Evolutionary conservation across 2,888 invertebrate species (phyloP), one percentile per base, ranked within the genome.

Genomic region (Lapara coniferarum): DNA sequence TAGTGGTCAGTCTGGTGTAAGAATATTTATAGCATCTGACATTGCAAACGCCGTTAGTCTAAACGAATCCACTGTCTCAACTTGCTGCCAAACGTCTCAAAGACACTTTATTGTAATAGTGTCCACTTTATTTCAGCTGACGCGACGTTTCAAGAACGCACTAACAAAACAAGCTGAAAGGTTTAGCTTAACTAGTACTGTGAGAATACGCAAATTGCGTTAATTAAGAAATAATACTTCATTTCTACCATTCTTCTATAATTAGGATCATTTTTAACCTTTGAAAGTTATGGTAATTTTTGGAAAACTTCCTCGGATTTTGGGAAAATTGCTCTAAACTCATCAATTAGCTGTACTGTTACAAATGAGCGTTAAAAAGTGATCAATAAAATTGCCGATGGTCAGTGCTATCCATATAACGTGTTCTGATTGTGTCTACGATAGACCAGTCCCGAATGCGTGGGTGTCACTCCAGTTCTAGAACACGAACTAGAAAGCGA

Each of bases 391-490:
- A 79, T 78, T 85, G 83, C 78, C 81, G 77, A 80, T 83, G 87
- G 88, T 89, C 85, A 87, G 85, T 85, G 76, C 77, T 75, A 72
- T 78, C 73, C 78, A 77, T 72, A 75, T 84, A 80, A 86, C 84
- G 75, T 76, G 77, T 82, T 82, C 75, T 78, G 80, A 82, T 80
- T 73, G 80, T 75, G 78, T 77, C 76, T 75, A 73, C 71, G 77
- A 76, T 73, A 73, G 70, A 70, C 75, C 66, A 74, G 66, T 71
- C 66, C 69, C 70, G 68, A 46, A 57, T 52, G 81, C 80, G 88
- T 85, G 80, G 86, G 87, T 79, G 84, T 78, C 78, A 75, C 74
- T 70, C 75, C 78, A 80, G 63, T 63, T 37, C 37, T 19, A 19
- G 44, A 51, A 37, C 66, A 52, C 51, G 66, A 51, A 53, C 16